A percentile compares a stretch with the other conserved stretches of the same genome.
These are phyloP conservation scores for Drosophila jambulina DNA, from an alignment of 1,140 invertebrate species.

Conservation along the genomic window DNA sequence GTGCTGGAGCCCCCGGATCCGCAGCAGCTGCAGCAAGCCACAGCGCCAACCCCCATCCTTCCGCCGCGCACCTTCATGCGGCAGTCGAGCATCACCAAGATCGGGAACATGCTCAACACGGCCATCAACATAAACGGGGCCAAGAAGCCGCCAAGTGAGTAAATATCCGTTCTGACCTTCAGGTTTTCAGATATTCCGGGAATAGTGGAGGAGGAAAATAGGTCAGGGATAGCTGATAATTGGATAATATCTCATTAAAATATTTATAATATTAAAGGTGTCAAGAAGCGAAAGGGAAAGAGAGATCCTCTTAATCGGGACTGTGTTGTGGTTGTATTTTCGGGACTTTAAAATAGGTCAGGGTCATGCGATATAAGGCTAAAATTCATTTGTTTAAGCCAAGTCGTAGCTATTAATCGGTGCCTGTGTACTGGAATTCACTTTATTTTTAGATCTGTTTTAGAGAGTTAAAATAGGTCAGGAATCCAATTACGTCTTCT, in stretches of 20 bases:
- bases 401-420: background rate
- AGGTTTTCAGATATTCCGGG: slow-evolving; percentile 3
- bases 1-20: slow-evolving; percentile 77
- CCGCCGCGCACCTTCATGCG: slow-evolving; percentile 87
- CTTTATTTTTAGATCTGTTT: background rate
- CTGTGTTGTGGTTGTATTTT: background rate
- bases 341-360: background rate
- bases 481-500: background rate
- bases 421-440: background rate
- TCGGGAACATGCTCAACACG: slow-evolving; percentile 89
- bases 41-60: slow-evolving; percentile 66
- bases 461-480: background rate
- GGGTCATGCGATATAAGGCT: background rate
- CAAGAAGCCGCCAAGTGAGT: slow-evolving; percentile 84
- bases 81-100: slow-evolving; percentile 89
- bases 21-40: slow-evolving; percentile 43
- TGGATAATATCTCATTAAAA: no score
- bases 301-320: background rate
- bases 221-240: background rate
- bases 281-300: background rate
- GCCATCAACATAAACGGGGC: slow-evolving; percentile 87
- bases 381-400: background rate
- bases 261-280: background rate
- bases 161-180: slow-evolving; percentile 1
- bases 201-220: background rate